Evolutionary conservation across 2,888 invertebrate genomes (phyloP), one percentile per base, ranked within the genome.

Genomic region (Griposia aprilina): DNA sequence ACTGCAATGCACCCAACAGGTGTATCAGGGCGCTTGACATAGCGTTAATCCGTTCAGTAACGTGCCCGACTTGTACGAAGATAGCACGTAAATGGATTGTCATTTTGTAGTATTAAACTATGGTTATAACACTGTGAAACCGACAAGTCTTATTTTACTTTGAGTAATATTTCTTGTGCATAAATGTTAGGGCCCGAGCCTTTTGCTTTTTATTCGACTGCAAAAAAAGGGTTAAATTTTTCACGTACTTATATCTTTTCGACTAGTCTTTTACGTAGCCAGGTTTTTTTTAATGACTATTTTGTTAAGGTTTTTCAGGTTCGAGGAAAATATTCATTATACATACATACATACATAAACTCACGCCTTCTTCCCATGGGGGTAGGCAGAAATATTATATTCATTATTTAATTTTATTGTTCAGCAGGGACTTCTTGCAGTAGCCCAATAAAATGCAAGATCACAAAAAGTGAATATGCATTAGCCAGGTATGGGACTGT

Each of bases 11-110:
- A 75, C 15, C 80, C 80, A 85, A 85, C 85, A 85, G 86, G 85
- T 85, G 83, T 86, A 85, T 80, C 71, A 73, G n/a, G 65, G 80
- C 72, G 84, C 69, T 80, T 83, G 80, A 80, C 77, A 74, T 80
- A 67, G 74, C 86, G 69, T 76, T 85, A 85, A 85, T 82, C 76
- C 79, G 76, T 77, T 76, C 59, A 72, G 66, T 85, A 82, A 73
- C 78, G 78, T 74, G 66, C n/a, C 74, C 78, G 82, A 75, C 73
- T 78, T 81, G 60, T 74, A 48, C 30, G 20, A 45, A 36, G 1
- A 69, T 67, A 73, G 62, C 41, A 48, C 11, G 72, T 84, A 84
- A 84, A 68, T n/a, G 15, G 30, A 36, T n/a, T 15, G 36, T 41
- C 6, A 52, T 69, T 69, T 57, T 69, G 2, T 52, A n/a, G 17